phyloP scores from a whole-genome alignment of 2,113 vertebrate species.

The Pteruthius melanotis region DNA sequence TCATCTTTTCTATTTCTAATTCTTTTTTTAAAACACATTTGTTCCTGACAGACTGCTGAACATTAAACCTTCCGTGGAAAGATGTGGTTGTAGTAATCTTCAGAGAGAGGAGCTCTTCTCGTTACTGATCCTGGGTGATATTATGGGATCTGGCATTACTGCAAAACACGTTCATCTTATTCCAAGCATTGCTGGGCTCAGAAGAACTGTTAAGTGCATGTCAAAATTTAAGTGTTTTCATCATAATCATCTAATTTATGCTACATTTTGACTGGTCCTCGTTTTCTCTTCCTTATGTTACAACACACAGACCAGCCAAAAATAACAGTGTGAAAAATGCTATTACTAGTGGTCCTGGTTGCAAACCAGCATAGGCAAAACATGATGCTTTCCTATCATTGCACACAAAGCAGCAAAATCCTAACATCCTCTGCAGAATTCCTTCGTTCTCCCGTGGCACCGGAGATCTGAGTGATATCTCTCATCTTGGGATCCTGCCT shows the following conservation, averaged over 20 bases:
- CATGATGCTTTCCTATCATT: neutral
- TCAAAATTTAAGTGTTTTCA: conserved; percentile 3
- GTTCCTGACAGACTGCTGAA: neutral
- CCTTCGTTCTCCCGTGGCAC: accelerated
- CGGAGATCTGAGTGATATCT: neutral
- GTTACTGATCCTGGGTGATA: neutral
- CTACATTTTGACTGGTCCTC: neutral
- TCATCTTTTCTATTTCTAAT: neutral
- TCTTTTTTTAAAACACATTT: neutral
- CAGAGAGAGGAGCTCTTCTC: neutral
- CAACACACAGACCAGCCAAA: neutral
- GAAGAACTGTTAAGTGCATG: neutral
- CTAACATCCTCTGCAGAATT: neutral
- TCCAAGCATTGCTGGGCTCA: neutral
- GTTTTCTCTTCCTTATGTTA: neutral
- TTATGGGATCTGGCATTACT: neutral
- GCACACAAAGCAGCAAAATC: neutral
- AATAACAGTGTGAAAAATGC: neutral
- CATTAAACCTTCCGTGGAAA: neutral
- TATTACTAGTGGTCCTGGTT: neutral
- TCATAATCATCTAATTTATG: neutral
- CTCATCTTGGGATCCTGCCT: neutral
- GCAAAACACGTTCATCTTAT: neutral
- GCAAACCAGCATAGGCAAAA: neutral
- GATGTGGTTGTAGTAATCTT: neutral